A percentile compares a stretch with the other conserved stretches of the same genome.
Conservation (phyloP, 2,113 vertebrate genomes). For the Zootoca vivipara region DNA sequence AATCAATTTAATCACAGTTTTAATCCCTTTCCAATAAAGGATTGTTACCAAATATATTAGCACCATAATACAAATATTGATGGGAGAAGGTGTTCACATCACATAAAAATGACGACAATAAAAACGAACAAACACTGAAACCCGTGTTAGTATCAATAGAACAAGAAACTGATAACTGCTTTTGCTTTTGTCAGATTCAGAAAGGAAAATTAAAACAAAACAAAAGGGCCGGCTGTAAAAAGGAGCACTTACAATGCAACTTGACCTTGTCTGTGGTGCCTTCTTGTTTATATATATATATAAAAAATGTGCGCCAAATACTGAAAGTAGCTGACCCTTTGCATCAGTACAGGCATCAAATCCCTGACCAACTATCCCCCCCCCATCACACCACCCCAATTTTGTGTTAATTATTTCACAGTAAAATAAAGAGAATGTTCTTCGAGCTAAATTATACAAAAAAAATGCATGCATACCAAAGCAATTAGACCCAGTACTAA, state of each 20-base stretch:
- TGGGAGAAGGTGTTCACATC: constrained; percentile 86
- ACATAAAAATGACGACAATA: constrained; percentile 77
- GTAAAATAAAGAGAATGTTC: neutral
- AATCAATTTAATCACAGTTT: constrained; percentile 90
- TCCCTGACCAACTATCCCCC: neutral
- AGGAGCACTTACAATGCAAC: constrained; percentile 43
- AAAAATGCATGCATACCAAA: neutral
- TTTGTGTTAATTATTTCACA: constrained; percentile 5
- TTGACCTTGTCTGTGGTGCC: constrained; percentile 30
- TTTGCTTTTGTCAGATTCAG: constrained; percentile 75
- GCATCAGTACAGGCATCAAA: neutral
- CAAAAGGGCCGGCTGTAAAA: constrained; percentile 64
- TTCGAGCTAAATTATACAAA: neutral
- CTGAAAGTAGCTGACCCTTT: constrained; percentile 12
- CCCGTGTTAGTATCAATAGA: constrained; percentile 94
- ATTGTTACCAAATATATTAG: constrained; percentile 95
- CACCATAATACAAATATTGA: constrained; percentile 96
- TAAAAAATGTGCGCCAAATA: constrained; percentile 35
- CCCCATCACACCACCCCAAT: constrained; percentile 8
- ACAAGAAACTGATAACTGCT: constrained; percentile 77
- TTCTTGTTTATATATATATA: neutral
- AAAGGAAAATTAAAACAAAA: constrained; percentile 65
- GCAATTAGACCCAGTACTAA: neutral
- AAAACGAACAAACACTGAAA: constrained; percentile 90
- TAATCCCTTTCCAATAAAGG: constrained; percentile 90